These are phyloP conservation scores for Sebastes schlegelii DNA, from an alignment of 2,113 vertebrate genomes.

Conservation along the genomic window DNA sequence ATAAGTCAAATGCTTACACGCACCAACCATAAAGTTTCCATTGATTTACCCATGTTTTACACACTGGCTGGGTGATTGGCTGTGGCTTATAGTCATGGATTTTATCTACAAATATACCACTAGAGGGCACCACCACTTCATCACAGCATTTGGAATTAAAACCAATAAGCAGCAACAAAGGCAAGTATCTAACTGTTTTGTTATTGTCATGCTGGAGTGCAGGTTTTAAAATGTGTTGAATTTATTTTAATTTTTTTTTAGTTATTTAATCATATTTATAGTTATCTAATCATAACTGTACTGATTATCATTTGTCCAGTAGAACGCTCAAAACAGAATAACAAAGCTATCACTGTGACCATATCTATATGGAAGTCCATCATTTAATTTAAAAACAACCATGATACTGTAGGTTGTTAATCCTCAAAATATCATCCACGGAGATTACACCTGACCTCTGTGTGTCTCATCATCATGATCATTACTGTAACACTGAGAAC, in stretches of 20 bases:
- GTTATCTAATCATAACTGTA: background rate
- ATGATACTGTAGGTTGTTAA: background rate
- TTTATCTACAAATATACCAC: slow-evolving; percentile 9
- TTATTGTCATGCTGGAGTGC: background rate
- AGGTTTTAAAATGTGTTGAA: background rate
- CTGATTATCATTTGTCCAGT: background rate
- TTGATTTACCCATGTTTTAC: background rate
- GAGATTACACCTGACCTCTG: background rate
- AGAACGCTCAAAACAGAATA: background rate
- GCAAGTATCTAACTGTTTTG: background rate
- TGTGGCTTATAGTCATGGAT: background rate
- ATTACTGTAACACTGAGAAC: background rate
- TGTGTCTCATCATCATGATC: background rate
- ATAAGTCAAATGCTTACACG: background rate
- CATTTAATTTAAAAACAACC: background rate
- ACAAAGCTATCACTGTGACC: background rate
- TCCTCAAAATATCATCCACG: background rate
- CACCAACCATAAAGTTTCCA: background rate
- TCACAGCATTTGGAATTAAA: background rate
- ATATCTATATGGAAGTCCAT: background rate
- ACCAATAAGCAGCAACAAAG: background rate
- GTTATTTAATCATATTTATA: no score
- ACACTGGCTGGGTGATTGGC: background rate
- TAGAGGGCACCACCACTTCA: slow-evolving; percentile 55
- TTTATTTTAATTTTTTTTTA: background rate